Evolutionary conservation across 1,140 invertebrate species (phyloP).

Genomic region (Daktulosphaira vitifoliae): DNA sequence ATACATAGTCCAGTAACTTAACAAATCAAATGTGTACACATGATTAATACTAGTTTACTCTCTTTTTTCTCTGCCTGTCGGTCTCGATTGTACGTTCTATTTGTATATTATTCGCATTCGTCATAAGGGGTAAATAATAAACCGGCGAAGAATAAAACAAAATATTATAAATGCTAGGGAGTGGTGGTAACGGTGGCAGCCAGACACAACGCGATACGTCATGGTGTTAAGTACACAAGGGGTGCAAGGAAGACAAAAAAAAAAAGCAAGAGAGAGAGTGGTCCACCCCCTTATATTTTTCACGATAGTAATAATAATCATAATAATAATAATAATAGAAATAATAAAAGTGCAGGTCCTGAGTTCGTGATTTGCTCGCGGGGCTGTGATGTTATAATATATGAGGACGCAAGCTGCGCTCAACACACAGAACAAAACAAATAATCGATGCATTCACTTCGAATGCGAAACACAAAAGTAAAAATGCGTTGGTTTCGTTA

Average conservation of each 20-base stretch:
- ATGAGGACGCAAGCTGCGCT: constrained; percentile 21
- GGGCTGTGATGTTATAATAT: not conserved
- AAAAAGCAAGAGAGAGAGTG: not conserved
- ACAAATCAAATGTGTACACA: no score
- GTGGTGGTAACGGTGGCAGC: not conserved
- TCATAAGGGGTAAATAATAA: constrained; percentile 28
- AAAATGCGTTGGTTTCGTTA: not conserved
- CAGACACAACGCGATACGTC: constrained; percentile 29
- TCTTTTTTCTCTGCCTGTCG: no score
- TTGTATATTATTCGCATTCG: no score
- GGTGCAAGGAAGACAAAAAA: no score
- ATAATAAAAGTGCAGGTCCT: constrained; percentile 31
- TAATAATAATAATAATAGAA: constrained; percentile 25
- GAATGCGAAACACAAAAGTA: not conserved
- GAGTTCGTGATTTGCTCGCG: constrained; percentile 8
- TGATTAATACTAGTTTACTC: no score
- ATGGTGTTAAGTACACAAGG: constrained; percentile 32
- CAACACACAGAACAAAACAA: constrained; percentile 13
- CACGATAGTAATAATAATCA: constrained; percentile 30
- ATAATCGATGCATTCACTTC: constrained; percentile 5
- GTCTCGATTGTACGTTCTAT: no score
- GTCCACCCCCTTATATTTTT: constrained; percentile 27
- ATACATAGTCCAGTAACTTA: no score
- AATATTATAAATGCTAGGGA: not conserved
- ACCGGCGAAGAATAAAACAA: constrained; percentile 30